phyloP scores from a whole-genome alignment of 2,113 vertebrate genomes.

The Sphaerodactylus townsendi region DNA sequence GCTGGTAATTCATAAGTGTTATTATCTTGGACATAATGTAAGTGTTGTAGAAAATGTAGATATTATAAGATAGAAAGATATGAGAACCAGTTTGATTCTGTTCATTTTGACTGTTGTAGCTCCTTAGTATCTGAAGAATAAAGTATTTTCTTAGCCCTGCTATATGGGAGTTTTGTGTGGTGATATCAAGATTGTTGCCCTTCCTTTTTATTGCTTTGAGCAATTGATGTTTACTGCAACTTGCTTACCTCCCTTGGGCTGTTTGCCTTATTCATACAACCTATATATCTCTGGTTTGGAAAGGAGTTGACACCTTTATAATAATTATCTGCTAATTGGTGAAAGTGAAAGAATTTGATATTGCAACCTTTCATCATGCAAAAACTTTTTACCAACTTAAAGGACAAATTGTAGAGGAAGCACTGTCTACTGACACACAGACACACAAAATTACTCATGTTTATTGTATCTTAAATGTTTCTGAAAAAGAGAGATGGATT shows the following conservation, averaged over 20 bases:
- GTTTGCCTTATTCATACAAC: conserved; percentile 38
- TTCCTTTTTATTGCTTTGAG: not conserved
- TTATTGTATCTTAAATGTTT: not conserved
- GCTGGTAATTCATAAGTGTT: not conserved
- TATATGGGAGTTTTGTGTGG: not conserved
- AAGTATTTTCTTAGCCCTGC: not conserved
- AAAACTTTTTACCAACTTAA: conserved; percentile 37
- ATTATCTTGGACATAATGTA: not conserved
- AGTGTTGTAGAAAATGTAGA: not conserved
- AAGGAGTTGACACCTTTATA: conserved; percentile 48
- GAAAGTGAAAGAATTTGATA: conserved; percentile 39
- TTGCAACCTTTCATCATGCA: conserved; percentile 45
- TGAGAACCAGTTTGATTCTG: not conserved
- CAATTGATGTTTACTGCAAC: not conserved
- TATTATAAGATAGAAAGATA: not conserved
- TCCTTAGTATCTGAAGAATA: not conserved
- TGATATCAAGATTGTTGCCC: not conserved
- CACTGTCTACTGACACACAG: too few species aligned
- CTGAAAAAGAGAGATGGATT: not conserved
- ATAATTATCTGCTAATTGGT: conserved; percentile 57
- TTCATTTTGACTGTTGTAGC: not conserved
- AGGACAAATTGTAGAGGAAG: conserved; percentile 41
- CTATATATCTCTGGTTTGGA: conserved; percentile 40
- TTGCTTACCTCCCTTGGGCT: conserved; percentile 34
- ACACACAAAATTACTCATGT: too few species aligned